Conservation (phyloP, 2,113 vertebrate genomes). For the Charina bottae region DNA sequence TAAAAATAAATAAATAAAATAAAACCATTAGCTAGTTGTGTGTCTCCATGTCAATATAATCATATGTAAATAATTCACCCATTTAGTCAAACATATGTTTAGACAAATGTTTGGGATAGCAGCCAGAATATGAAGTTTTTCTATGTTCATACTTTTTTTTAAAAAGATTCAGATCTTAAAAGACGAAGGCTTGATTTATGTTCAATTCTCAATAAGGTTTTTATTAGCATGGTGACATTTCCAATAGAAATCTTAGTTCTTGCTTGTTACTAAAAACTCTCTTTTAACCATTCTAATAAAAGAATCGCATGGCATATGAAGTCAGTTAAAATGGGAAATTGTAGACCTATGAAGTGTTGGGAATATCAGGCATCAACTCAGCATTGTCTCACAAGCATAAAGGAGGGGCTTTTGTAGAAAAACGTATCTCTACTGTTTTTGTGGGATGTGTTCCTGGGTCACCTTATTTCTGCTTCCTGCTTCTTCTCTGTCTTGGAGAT, state of each 20-base stretch:
- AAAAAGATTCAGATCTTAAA: background rate
- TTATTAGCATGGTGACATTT: slow-evolving; percentile 38
- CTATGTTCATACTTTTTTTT: background rate
- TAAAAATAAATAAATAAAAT: too few relatives aligned
- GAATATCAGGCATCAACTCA: too few relatives aligned
- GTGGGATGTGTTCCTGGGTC: too few relatives aligned
- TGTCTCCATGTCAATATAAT: background rate
- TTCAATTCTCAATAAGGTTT: slow-evolving; percentile 48
- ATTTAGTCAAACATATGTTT: slow-evolving; percentile 4
- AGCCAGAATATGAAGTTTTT: slow-evolving; percentile 3
- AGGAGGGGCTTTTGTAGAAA: too few relatives aligned
- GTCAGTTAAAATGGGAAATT: slow-evolving; percentile 65
- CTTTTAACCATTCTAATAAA: slow-evolving; percentile 44
- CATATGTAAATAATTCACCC: background rate
- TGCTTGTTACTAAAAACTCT: slow-evolving; percentile 39
- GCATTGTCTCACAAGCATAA: too few relatives aligned
- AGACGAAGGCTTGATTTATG: background rate
- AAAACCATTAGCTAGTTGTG: background rate
- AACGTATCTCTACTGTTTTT: too few relatives aligned
- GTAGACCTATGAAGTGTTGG: slow-evolving; percentile 58
- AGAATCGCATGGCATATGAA: slow-evolving; percentile 62
- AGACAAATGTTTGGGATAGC: background rate
- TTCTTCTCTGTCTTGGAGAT: too few relatives aligned
- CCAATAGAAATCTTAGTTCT: background rate
- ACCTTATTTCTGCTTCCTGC: too few relatives aligned